phyloP scores from a whole-genome alignment of 2,797 vertebrate species.

The Falco berigora region DNA sequence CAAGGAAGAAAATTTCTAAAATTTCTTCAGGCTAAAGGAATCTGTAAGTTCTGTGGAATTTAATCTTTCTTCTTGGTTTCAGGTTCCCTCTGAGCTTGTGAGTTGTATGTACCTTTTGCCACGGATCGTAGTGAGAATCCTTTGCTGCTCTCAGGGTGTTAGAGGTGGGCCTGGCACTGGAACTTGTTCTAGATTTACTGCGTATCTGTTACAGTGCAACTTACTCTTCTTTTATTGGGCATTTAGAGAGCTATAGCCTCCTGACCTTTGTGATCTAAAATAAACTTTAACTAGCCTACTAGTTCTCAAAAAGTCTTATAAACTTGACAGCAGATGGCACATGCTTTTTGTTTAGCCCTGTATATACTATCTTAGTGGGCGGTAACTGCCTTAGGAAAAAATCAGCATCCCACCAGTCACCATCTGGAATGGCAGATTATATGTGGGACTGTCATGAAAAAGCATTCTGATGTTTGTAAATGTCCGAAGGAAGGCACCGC shows the following conservation, averaged over 20 bases:
- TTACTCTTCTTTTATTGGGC: not conserved
- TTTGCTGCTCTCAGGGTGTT: not conserved
- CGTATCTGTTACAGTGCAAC: not conserved
- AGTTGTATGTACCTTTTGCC: not conserved
- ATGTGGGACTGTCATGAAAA: conserved; percentile 56
- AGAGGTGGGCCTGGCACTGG: not conserved
- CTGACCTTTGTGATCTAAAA: not conserved
- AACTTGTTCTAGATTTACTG: not conserved
- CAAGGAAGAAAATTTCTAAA: not conserved
- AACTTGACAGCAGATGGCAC: conserved; percentile 54
- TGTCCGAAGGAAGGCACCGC: conserved; percentile 45
- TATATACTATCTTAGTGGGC: conserved; percentile 50
- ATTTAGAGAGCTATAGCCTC: not conserved
- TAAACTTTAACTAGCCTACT: not conserved
- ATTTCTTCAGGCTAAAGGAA: not conserved
- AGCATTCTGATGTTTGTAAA: conserved; percentile 62
- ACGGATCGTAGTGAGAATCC: not conserved
- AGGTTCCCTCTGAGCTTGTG: not conserved
- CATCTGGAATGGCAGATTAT: conserved; percentile 63
- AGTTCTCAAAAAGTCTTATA: not conserved
- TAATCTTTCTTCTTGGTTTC: not conserved
- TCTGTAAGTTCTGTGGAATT: not conserved
- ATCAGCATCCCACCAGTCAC: conserved; percentile 61
- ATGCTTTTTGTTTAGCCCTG: conserved; percentile 57
- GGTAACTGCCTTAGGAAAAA: conserved; percentile 58